phyloP scores from a whole-genome alignment of 23 tunicate genomes.

The Pegea sp. region DNA sequence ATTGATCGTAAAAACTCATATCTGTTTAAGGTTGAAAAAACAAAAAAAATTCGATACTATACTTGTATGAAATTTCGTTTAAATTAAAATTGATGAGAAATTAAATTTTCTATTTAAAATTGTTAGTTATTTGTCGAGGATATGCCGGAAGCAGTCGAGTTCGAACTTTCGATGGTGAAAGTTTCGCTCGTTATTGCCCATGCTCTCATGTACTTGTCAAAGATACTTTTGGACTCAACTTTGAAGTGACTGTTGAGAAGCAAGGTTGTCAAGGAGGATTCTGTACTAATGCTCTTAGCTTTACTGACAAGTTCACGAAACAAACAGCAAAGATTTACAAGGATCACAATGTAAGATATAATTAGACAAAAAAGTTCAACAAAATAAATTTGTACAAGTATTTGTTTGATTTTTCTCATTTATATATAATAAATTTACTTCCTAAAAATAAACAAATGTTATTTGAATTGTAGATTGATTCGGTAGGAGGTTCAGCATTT shows the following conservation, averaged over 20 bases:
- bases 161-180: conserved; percentile 68
- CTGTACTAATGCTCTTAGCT: conserved; percentile 47
- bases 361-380: too few relatives aligned
- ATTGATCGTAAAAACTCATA: too few relatives aligned
- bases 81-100: too few relatives aligned
- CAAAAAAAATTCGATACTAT: too few relatives aligned
- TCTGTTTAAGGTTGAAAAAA: too few relatives aligned
- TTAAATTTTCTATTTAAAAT: too few relatives aligned
- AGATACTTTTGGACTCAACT: conserved; percentile 71
- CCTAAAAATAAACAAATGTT: too few relatives aligned
- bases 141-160: conserved; percentile 78
- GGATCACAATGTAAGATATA: too few relatives aligned
- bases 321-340: conserved; percentile 6
- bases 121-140: conserved; percentile 67
- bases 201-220: conserved; percentile 66
- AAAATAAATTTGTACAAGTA: not conserved
- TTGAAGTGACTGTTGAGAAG: conserved; percentile 53
- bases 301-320: conserved; percentile 23
- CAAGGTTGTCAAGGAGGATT: conserved; percentile 38
- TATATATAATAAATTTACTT: too few relatives aligned
- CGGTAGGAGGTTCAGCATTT: conserved; percentile 2
- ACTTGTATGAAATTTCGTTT: too few relatives aligned
- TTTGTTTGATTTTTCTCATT: not conserved
- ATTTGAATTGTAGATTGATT: not conserved
- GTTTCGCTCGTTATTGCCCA: conserved; percentile 78